Base-by-base conservation (phyloP, 2,888 invertebrate genomes). In the Phyllotreta striolata region DNA sequence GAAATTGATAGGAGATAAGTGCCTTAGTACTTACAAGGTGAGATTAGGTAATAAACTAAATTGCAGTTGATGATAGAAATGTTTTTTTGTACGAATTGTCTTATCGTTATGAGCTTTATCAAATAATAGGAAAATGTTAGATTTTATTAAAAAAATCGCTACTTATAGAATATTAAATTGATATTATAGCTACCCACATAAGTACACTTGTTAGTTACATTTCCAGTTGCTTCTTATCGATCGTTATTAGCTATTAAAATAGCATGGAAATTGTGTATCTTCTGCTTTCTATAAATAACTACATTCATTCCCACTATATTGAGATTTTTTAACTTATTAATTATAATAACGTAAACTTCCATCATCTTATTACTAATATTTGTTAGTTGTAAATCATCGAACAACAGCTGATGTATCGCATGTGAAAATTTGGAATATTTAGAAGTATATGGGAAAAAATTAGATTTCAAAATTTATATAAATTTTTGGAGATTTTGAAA, bases 31-130 rank as follows among this genome's bases (percentile, higher is more conserved):
- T n/a, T n/a, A n/a, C 24, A 24, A 24, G 24, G 24, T 24, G 24
- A 24, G 10, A 2, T 12, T n/a, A 3, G 12, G 6, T 14, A n/a
- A 44, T 44, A 8, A 13, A 7, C 14, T 3, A 9, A 44, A 44
- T 47, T 47, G 44, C 7, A 44, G 10, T 13, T n/a, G n/a, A n/a
- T n/a, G n/a, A n/a, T n/a, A 44, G 4, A 44, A 13, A 12, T 44
- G 44, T 6, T 47, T 14, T n/a, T 1, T 9, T 47, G 24, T 34
- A 3, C 4, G 47, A 9, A 24, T 24, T 3, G 4, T 24, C 34
- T 47, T 47, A 47, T 14, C 7, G 14, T 47, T 47, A 47, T 24
- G 47, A 47, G 9, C 47, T 47, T 47, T 47, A 47, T 47, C 24
- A 12, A 47, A 47, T 47, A 24, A 24, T 24, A 24, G 24, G 4